Evolutionary conservation across 2,113 vertebrate genomes (phyloP), one percentile per base, ranked within the genome.

Genomic region (Psilopsiagon aurifrons): DNA sequence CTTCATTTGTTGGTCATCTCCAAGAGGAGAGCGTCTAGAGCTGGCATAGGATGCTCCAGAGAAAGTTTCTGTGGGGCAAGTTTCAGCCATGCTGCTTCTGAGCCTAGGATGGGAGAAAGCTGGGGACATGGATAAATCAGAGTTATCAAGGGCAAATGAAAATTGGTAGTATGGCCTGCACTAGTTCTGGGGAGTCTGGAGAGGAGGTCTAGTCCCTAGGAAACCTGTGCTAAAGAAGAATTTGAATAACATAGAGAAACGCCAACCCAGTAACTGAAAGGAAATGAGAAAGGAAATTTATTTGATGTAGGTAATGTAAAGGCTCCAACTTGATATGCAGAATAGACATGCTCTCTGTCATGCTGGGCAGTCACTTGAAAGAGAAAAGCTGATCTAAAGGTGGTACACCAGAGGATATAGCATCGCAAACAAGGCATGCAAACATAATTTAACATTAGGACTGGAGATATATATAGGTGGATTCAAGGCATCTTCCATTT

Each of bases 21-120:
- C 44, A 31, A 25, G 2, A 68, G 18, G 16, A 57, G 6, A 0
- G 1, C 2, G 3, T 41, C 47, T 7, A 5, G 31, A 67, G 27
- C 17, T 71, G 31, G 15, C 4, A 6, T 1, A 20, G 37, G n/a
- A 43, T 52, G 19, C 17, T 64, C 7, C 18, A 46, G 33, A 33
- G 66, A 46, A 67, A 67, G 8, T 1, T 67, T 20, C 44, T 47
- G 17, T 16, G 11, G 11, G 9, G 3, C 17, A 81, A 62, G 24
- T 2, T 57, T 35, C 80, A 74, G 2, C 8, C 27, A 6, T 18
- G 29, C 6, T 47, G 5, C 20, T 77, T 39, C 23, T 23, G 10
- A 80, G 7, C 17, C 11, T 39, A 44, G 28, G 13, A 69, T 8
- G 5, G 10, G 23, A 24, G 39, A 60, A 83, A 83, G 14, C 17